Evolutionary conservation across 2,797 vertebrate species (phyloP).

Genomic region (Chiropotes sagulatus): DNA sequence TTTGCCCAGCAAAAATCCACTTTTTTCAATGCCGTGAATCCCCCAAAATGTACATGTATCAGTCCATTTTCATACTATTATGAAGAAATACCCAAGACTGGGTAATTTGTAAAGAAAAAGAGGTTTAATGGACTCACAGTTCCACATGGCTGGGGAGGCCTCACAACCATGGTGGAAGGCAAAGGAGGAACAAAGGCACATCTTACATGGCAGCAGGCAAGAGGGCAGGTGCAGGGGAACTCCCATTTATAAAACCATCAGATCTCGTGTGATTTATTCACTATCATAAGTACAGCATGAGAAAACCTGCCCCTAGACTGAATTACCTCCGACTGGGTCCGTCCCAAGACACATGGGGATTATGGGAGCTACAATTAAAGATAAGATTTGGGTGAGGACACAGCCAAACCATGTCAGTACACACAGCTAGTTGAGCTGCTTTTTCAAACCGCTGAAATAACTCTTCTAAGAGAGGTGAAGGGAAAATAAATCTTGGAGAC

Average conservation of each 20-base stretch:
- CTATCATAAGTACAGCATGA: neutral
- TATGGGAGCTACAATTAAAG: neutral
- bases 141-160: neutral
- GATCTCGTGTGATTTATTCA: neutral
- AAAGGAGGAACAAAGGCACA: neutral
- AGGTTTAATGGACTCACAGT: neutral
- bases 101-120: neutral
- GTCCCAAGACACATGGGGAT: neutral
- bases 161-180: neutral
- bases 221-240: neutral
- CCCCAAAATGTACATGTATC: neutral
- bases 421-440: fast-evolving
- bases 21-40: fast-evolving
- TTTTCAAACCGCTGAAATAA: neutral
- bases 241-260: neutral
- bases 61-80: neutral
- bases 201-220: neutral
- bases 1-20: too few species aligned
- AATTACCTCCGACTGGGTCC: neutral
- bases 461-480: neutral
- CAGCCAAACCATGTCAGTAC: neutral
- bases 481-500: neutral
- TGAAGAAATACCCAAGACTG: neutral
- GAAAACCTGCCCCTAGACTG: neutral
- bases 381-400: neutral